These are phyloP conservation scores for Dicrurus megarhynchus DNA, from an alignment of 2,113 vertebrate species.

Conservation along the genomic window DNA sequence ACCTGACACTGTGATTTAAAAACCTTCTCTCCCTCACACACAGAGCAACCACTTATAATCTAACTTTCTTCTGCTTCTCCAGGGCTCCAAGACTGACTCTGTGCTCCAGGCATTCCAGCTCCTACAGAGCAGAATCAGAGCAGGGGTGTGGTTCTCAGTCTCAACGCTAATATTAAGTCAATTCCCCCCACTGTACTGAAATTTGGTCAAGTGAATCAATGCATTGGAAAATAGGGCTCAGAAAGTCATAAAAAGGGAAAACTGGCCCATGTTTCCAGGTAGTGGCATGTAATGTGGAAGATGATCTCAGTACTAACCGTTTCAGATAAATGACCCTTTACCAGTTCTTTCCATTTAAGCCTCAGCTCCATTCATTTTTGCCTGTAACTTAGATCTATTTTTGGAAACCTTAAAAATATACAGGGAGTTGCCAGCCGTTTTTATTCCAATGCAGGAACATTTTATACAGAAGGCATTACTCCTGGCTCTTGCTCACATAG, in stretches of 20 bases:
- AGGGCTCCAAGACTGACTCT: not conserved
- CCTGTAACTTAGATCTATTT: conserved; percentile 53
- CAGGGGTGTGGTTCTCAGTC: not conserved
- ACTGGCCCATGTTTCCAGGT: not conserved
- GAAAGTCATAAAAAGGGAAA: not conserved
- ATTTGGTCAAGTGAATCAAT: not conserved
- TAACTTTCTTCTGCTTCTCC: not conserved
- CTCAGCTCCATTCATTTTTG: conserved; percentile 44
- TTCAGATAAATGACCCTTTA: conserved; percentile 27
- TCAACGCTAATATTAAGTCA: not conserved
- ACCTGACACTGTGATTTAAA: not conserved
- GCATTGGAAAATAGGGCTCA: not conserved
- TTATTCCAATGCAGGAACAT: conserved; percentile 1
- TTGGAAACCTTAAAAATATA: conserved; percentile 64
- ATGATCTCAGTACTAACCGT: conserved; percentile 9
- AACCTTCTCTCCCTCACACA: not conserved
- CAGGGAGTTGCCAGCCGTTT: conserved; percentile 31
- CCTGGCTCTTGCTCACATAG: not conserved
- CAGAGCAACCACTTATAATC: not conserved
- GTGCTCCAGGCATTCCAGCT: not conserved
- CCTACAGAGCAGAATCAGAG: not conserved
- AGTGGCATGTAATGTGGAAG: not conserved
- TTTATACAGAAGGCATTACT: not conserved
- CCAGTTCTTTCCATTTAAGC: conserved; percentile 47
- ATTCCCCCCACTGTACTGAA: not conserved